Evolutionary conservation across 2,888 invertebrate genomes (phyloP), one percentile per base, ranked within the genome.

Genomic region (Chrysolina americana): DNA sequence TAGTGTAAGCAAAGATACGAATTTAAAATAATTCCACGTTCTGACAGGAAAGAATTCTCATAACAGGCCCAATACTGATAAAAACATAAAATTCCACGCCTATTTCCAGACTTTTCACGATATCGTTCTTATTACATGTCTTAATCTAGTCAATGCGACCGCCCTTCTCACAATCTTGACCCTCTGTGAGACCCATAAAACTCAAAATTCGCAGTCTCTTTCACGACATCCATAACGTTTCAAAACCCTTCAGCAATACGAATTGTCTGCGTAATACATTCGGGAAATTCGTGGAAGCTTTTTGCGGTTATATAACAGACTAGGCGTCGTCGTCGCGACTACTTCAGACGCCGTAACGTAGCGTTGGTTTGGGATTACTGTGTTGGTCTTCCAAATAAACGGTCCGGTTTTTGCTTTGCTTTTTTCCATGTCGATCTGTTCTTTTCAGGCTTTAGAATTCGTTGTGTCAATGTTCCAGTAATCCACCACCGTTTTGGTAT

Each of bases 211-310:
- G 50, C 76, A 70, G 70, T 70, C 63, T 47, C 65, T 64, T 73
- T 59, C 59, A 72, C 53, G 70, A 68, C 66, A 72, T 68, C 65
- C 47, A 68, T 71, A 73, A 72, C 75, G 70, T 63, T 68, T 70
- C 71, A 62, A 65, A 71, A 68, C 53, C 65, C 65, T 70, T 70
- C 69, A 28, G 70, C 65, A 62, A 19, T 68, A 59, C 70, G 73
- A 74, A 71, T 69, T 63, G 76, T 73, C 68, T 68, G 56, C 70
- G 68, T 68, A 73, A 76, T 76, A 59, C 69, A 59, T 73, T 65
- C 70, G 36, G 70, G 56, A 63, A 44, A 73, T 73, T 64, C 50
- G 44, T 56, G 73, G 47, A 65, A 68, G 59, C 68, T 70, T 73
- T 76, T 73, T 76, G 64, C 62, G 65, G 41, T 23, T 65, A 70